Conservation (phyloP, 2,113 vertebrate species). For the Gallinago paraguaiae region DNA sequence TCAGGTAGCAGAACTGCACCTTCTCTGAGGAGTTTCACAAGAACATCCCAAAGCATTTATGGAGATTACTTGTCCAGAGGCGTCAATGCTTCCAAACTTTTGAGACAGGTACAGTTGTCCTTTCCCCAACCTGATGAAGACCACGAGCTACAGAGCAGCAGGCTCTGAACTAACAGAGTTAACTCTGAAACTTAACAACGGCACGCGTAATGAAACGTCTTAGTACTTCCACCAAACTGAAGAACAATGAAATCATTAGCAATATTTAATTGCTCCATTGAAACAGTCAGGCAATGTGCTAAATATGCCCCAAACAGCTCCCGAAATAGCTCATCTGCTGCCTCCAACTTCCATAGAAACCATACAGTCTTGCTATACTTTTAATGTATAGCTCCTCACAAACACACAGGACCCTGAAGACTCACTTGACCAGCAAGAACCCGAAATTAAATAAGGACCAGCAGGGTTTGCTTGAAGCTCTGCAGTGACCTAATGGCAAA, state of each 20-base stretch:
- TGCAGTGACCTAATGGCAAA: neutral
- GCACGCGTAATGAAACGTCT: neutral
- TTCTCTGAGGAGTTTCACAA: neutral
- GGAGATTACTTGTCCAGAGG: neutral
- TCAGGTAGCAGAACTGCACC: neutral
- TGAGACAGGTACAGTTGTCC: neutral
- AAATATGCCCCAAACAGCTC: neutral
- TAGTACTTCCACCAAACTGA: neutral
- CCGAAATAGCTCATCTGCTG: neutral
- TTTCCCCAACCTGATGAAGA: neutral
- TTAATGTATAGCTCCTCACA: neutral
- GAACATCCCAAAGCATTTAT: neutral
- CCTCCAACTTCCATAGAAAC: neutral
- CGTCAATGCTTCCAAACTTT: neutral
- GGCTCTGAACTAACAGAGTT: neutral
- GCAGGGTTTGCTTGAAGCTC: neutral
- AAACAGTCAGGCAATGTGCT: neutral
- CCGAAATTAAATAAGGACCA: neutral
- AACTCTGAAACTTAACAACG: neutral
- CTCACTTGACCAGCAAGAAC: neutral
- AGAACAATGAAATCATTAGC: neutral
- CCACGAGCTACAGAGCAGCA: neutral
- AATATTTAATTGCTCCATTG: neutral
- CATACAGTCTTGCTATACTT: neutral
- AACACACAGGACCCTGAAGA: neutral